These are phyloP conservation scores for Boloria selene DNA, from an alignment of 2,888 invertebrate genomes.

Conservation along the genomic window DNA sequence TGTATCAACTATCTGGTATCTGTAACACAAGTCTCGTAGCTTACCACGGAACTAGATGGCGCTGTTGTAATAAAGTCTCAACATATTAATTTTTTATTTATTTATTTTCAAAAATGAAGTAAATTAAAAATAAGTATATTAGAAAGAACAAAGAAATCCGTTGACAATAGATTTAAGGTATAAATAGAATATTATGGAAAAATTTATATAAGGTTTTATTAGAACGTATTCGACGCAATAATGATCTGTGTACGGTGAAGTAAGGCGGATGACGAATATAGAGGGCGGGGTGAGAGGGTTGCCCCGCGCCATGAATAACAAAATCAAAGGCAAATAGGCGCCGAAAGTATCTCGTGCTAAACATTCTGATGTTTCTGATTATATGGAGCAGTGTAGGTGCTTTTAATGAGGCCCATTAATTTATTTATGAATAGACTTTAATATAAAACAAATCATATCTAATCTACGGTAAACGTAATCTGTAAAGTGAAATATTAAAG, in stretches of 20 bases:
- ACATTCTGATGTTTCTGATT: conserved; percentile 21
- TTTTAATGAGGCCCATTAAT: too few relatives aligned
- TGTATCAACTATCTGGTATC: too few relatives aligned
- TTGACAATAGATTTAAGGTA: too few relatives aligned
- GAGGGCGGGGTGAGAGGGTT: conserved; percentile 34
- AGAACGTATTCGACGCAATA: conserved; percentile 43
- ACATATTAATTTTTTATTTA: too few relatives aligned
- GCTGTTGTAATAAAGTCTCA: too few relatives aligned
- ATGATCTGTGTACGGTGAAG: conserved; percentile 42
- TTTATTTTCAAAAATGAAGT: conserved; percentile 13
- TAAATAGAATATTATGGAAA: background rate
- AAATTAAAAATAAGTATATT: conserved; percentile 7
- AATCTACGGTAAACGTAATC: too few relatives aligned
- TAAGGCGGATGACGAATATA: conserved; percentile 41
- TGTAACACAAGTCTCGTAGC: too few relatives aligned
- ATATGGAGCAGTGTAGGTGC: background rate
- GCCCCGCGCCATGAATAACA: conserved; percentile 56
- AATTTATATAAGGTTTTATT: conserved; percentile 30
- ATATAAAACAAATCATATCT: too few relatives aligned
- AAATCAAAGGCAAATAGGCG: conserved; percentile 55
- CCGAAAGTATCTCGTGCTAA: conserved; percentile 26
- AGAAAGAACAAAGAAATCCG: background rate
- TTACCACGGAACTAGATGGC: too few relatives aligned
- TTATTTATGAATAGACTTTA: too few relatives aligned
- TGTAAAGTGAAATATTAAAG: too few relatives aligned